Conservation (phyloP, 2,797 vertebrate genomes). For the Erithacus rubecula region DNA sequence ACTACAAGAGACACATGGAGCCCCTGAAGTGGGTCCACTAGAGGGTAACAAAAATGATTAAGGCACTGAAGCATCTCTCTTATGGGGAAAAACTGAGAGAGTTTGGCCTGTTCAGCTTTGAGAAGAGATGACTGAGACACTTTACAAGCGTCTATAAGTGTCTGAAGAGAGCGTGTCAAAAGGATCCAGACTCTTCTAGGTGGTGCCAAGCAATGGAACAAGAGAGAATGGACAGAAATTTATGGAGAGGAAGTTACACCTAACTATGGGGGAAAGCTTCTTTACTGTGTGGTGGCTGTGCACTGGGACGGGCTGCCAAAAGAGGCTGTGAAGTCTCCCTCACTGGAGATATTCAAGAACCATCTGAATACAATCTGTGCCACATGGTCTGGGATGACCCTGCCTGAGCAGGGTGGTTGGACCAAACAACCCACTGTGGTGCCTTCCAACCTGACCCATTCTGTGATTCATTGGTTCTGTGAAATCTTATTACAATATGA, state of each 20-base stretch:
- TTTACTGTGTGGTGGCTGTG: neutral
- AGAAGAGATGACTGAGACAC: neutral
- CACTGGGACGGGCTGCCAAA: fast-evolving
- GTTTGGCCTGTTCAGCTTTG: neutral
- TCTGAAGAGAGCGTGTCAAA: neutral
- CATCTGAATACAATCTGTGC: neutral
- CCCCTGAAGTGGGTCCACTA: fast-evolving
- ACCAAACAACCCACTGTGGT: neutral
- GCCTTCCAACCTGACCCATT: neutral
- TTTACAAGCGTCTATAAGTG: no score
- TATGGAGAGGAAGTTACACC: neutral
- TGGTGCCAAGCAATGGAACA: fast-evolving
- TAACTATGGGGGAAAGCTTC: neutral
- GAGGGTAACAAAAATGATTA: neutral
- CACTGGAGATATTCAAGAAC: neutral
- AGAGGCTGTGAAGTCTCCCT: neutral
- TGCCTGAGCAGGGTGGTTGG: neutral
- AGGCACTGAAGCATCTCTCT: neutral
- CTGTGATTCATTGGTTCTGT: neutral
- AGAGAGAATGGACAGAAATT: neutral
- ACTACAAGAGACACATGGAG: neutral
- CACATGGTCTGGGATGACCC: neutral
- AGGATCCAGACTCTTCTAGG: neutral
- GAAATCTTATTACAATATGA: neutral
- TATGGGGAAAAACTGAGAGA: neutral